Base-by-base conservation (phyloP, 2,113 vertebrate genomes). In the Prionailurus viverrinus region DNA sequence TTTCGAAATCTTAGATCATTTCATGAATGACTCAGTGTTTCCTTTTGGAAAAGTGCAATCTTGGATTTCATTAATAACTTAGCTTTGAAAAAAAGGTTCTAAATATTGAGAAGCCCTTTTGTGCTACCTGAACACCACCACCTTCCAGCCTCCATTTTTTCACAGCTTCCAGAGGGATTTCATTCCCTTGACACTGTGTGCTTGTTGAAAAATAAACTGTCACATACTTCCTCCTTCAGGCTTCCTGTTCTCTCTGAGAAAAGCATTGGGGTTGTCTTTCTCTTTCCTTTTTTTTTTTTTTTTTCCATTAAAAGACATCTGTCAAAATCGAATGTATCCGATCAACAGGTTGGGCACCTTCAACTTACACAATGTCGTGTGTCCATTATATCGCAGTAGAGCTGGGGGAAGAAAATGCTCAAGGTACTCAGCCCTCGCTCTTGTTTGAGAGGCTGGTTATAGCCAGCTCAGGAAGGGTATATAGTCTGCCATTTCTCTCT, bases 1-100 rank as follows among this genome's bases (percentile, higher is more conserved):
- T 98, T 98, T 98, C 81, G 92, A 98, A 98, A 98, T 96, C 97
- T 97, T 96, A 97, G 97, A 96, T 96, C 94, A 96, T 96, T 98
- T 98, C 96, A 96, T 89, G 95, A 98, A 95, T 97, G 95, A 98
- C 89, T 98, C 98, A 98, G 97, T 98, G 81, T 97, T 97, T 98
- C 97, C 96, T 94, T 95, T 51, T 96, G 97, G 98, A 97, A 98
- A 97, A 97, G 96, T 33, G 89, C 93, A 84, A 89, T 95, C 94
- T 96, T 90, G 97, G 96, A 71, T 71, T 86, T 95, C 39, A 78
- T 90, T 88, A 96, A 88, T 93, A 95, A 97, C 89, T 83, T 10
- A 0, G 85, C 94, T 89, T 73, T 78, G 61, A 58, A 45, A 65
- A 19, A 19, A 82, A 39, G 51, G 55, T 23, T 88, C 41, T 73